Evolutionary conservation across 1,140 invertebrate genomes (phyloP).

Genomic region (Hypothenemus hampei): DNA sequence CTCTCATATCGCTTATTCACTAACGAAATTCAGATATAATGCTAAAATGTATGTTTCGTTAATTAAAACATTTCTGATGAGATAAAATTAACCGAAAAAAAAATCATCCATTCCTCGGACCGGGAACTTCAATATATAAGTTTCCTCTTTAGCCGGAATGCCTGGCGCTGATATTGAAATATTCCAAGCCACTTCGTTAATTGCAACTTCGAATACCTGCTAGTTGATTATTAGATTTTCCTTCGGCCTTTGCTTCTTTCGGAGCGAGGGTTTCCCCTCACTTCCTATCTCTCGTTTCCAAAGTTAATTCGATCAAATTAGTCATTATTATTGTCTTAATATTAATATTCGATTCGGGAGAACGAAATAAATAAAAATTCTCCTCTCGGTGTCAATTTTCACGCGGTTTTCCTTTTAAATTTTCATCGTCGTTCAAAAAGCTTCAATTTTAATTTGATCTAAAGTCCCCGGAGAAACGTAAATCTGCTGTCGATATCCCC

Average conservation of each 20-base stretch:
- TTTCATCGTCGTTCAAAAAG: too few species aligned
- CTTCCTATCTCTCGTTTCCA: neutral
- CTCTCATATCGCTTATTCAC: too few species aligned
- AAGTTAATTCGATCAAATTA: slow-evolving; percentile 30
- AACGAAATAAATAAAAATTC: neutral
- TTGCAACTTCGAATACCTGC: slow-evolving; percentile 32
- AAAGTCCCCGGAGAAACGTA: too few species aligned
- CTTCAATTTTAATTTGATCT: too few species aligned
- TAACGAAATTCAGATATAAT: too few species aligned
- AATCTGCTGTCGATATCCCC: too few species aligned
- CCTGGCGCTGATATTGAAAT: slow-evolving; percentile 38
- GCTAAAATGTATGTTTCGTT: too few species aligned
- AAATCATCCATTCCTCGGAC: too few species aligned
- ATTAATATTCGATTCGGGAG: neutral
- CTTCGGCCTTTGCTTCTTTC: slow-evolving; percentile 16
- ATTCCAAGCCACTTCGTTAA: slow-evolving; percentile 35
- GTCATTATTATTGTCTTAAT: slow-evolving; percentile 20
- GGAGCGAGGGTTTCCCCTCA: neutral
- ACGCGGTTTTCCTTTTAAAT: too few species aligned
- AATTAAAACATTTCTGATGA: too few species aligned
- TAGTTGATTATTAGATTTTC: slow-evolving; percentile 39
- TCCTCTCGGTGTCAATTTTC: neutral
- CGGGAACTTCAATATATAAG: slow-evolving; percentile 2
- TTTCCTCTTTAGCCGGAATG: slow-evolving; percentile 30
- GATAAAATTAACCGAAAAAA: too few species aligned